Base-by-base conservation (phyloP, 2,797 vertebrate species). In the Notolepis coatsorum region DNA sequence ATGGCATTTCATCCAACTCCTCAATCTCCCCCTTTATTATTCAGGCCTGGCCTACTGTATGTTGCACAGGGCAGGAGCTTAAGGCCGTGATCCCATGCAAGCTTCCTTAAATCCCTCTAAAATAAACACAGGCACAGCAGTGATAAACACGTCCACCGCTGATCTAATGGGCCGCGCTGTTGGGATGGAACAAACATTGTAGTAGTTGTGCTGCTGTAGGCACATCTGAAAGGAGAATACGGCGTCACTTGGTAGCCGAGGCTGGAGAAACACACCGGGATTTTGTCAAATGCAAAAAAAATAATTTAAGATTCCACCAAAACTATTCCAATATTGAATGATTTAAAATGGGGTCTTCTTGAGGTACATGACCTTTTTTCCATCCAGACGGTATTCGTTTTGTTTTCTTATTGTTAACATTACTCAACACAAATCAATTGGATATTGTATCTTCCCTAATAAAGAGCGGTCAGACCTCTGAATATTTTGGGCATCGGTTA, bases 131-230 rank as follows among this genome's bases (percentile, higher is more conserved):
- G 65, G 39, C 55, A 49, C 25, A 50, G 9, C 41, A 66, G 56
- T 61, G 51, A 60, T 77, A 81, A 81, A 82, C 75, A 82, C 75
- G 57, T 80, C 49, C 24, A 45, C 51, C 43, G 49, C 60, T 25
- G 38, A 37, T 63, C 61, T 70, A 63, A 53, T 56, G 54, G 68
- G 30, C 37, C 46, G 30, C 24, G 27, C 54, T 17, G 25, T 68
- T 54, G 38, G 54, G n/a, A 66, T 13, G 17, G 43, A 27, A 42
- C 45, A 42, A 61, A 30, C 17, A 28, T 0, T n/a, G 23, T 20
- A n/a, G 51, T 24, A 23, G 47, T 67, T 21, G 45, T 31, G 43
- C 23, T 0, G 2, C 39, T 45, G 6, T 31, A 55, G 39, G 52
- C 30, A 23, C 18, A 20, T 15, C 50, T 38, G 13, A 18, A n/a